Evolutionary conservation across 2,113 vertebrate species (phyloP).

Genomic region (Corythaixoides concolor): DNA sequence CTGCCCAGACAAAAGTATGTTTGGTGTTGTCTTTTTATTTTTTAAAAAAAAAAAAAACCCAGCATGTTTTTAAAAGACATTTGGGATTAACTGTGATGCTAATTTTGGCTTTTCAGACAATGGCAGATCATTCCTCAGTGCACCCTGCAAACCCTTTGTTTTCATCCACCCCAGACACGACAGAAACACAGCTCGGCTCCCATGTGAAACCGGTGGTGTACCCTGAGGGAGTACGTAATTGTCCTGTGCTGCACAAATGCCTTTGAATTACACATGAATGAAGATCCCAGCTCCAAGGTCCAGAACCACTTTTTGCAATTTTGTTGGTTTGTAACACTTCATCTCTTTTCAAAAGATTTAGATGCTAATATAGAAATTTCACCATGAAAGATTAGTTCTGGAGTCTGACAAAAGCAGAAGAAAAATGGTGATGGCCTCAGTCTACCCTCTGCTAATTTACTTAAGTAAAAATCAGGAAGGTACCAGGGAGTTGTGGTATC

Average conservation of each 20-base stretch:
- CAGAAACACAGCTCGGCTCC: not conserved
- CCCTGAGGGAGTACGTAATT: not conserved
- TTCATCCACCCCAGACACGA: not conserved
- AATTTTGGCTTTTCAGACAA: not conserved
- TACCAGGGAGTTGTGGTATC: fast-evolving
- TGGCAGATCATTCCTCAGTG: not conserved
- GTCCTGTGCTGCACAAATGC: not conserved
- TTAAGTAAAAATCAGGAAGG: not conserved
- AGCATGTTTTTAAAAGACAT: not conserved
- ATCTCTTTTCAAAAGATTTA: not conserved
- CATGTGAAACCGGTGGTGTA: not conserved
- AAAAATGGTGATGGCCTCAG: not conserved
- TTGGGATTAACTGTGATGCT: not conserved
- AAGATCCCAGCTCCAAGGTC: not conserved
- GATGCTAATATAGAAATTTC: not conserved
- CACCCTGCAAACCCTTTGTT: not conserved
- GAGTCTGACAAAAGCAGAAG: not conserved
- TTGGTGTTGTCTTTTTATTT: not conserved
- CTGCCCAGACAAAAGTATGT: not conserved
- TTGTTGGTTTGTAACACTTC: not conserved
- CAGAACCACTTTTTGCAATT: not conserved
- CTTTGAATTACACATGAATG: not conserved
- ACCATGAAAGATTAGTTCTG: not conserved
- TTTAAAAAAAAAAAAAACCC: not conserved
- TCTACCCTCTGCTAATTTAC: not conserved